A percentile compares a stretch with the other conserved stretches of the same genome.
These are phyloP conservation scores for Druon quercuslanigerum DNA, from an alignment of 1,140 invertebrate species.

Conservation along the genomic window DNA sequence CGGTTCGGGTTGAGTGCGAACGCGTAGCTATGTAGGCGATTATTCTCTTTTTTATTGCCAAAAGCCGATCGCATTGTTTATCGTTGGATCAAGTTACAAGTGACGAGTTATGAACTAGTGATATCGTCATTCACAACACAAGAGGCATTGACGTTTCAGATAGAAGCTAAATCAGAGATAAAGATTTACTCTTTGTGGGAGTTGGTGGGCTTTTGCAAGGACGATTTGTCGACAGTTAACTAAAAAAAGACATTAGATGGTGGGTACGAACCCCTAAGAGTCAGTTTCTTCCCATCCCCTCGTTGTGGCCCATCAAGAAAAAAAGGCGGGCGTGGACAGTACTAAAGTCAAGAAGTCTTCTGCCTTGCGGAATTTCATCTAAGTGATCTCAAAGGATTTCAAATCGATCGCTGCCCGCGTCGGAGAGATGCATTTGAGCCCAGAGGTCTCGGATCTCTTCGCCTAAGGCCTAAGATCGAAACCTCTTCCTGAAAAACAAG, in stretches of 20 bases:
- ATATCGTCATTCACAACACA: slow-evolving; percentile 1
- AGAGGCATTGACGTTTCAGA: background rate
- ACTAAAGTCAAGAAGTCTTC: slow-evolving; percentile 10
- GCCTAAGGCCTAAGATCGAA: slow-evolving; percentile 46
- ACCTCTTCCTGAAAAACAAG: slow-evolving; percentile 43
- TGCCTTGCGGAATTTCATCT: slow-evolving; percentile 59
- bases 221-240: slow-evolving; percentile 72
- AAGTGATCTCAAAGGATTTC: slow-evolving; percentile 65
- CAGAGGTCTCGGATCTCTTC: background rate
- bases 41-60: slow-evolving; percentile 34
- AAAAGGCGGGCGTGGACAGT: slow-evolving; percentile 2
- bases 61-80: slow-evolving; percentile 29
- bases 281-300: slow-evolving; percentile 41
- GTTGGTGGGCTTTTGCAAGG: slow-evolving; percentile 58
- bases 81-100: slow-evolving; percentile 7
- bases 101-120: slow-evolving; percentile 4
- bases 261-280: background rate
- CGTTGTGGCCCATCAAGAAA: slow-evolving; percentile 61
- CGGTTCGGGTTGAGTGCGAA: slow-evolving; percentile 25
- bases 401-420: slow-evolving; percentile 33
- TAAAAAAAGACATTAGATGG: slow-evolving; percentile 70
- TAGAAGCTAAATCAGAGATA: slow-evolving; percentile 41
- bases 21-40: slow-evolving; percentile 1
- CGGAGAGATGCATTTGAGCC: slow-evolving; percentile 49
- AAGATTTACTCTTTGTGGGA: slow-evolving; percentile 52